Percentiles rank a stretch among this genome's conserved stretches.
Conservation (phyloP, 1,140 invertebrate species). For the Coelopa frigida region DNA sequence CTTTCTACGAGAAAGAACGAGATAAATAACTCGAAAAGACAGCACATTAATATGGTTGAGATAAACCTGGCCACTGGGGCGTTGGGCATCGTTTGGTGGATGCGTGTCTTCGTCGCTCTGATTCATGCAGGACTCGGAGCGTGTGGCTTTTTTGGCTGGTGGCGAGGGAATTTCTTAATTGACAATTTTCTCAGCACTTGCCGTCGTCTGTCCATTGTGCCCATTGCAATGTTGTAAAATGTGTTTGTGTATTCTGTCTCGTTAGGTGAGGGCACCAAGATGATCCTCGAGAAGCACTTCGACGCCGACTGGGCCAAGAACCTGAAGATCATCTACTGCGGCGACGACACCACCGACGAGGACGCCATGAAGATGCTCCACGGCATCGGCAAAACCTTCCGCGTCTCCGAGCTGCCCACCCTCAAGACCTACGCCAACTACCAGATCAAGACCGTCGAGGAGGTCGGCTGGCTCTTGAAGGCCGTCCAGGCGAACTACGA, state of each 20-base stretch:
- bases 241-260: background rate
- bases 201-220: too few species aligned
- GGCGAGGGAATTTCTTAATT: too few species aligned
- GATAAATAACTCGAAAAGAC: too few species aligned
- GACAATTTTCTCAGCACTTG: background rate
- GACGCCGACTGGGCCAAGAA: slow-evolving; percentile 85
- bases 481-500: slow-evolving; percentile 61
- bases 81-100: too few species aligned
- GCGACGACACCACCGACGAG: slow-evolving; percentile 85
- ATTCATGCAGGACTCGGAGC: too few species aligned
- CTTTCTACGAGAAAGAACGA: too few species aligned
- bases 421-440: slow-evolving; percentile 77
- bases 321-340: slow-evolving; percentile 80
- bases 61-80: too few species aligned
- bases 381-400: slow-evolving; percentile 84
- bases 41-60: too few species aligned
- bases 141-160: too few species aligned
- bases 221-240: too few species aligned
- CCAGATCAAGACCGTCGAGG: slow-evolving; percentile 77
- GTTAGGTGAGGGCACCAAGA: slow-evolving; percentile 73
- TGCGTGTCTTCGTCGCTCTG: too few species aligned
- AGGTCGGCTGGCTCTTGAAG: slow-evolving; percentile 77
- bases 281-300: slow-evolving; percentile 81
- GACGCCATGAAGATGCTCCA: slow-evolving; percentile 83
- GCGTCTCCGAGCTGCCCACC: slow-evolving; percentile 73